Evolutionary conservation across 2,113 vertebrate species (phyloP), one percentile per base, ranked within the genome.

Genomic region (Rhizomys pruinosus): DNA sequence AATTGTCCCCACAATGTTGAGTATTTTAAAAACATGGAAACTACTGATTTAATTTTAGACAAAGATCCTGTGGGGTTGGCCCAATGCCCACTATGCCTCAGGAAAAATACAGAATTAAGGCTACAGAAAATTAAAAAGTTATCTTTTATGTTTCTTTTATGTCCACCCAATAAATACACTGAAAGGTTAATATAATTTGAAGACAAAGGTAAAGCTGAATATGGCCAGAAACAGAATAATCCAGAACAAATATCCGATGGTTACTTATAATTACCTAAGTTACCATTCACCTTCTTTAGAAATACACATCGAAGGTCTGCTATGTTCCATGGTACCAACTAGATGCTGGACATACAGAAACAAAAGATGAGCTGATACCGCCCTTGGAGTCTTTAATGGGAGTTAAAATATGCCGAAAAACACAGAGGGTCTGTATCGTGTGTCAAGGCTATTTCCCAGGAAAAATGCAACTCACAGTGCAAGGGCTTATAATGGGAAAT

Each of bases 11-110:
- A 79, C 34, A 78, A 93, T 92, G 93, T 68, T 29, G 29, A 94
- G 52, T 74, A 69, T 92, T 81, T 76, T 23, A 64, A 94, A 91
- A 97, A 84, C 90, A 85, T 85, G 37, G 32, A 52, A 96, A 82
- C 69, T 86, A 79, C 55, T 91, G 64, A 93, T 66, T 95, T 92
- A 94, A 94, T 96, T 93, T 96, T 76, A 94, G 87, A 82, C 87
- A 95, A 92, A 94, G 89, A 71, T 96, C 84, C 88, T 93, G 76
- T 89, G 89, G 59, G 7, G 2, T 86, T 96, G 86, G 59, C 32
- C 22, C 29, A 64, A 57, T 93, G 66, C 74, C 84, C 57, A 88
- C 71, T 69, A 78, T 61, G 71, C 37, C 69, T 79, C 64, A 91
- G 20, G 87, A 79, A 91, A 92, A 93, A 87, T 91, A 42, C 92